Percentiles rank a stretch among this genome's conserved stretches.
phyloP scores from a whole-genome alignment of 2,888 invertebrate species.

The Euclidia mi region DNA sequence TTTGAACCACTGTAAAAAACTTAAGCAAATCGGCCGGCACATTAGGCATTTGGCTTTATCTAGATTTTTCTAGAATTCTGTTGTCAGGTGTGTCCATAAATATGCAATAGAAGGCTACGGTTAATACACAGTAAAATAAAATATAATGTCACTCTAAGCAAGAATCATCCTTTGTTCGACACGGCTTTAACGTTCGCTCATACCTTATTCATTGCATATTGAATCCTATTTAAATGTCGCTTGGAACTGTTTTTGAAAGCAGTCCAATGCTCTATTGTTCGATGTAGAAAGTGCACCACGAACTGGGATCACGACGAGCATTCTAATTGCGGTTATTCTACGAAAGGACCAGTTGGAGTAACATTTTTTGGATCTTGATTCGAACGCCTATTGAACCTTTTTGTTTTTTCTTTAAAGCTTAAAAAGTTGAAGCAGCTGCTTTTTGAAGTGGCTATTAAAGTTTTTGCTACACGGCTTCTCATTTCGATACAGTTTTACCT shows the following conservation, averaged over 20 bases:
- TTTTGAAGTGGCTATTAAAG: no score
- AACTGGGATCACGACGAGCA: slow-evolving; percentile 70
- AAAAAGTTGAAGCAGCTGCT: background rate
- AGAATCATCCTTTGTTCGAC: slow-evolving; percentile 43
- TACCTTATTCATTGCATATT: slow-evolving; percentile 29
- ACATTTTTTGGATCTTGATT: slow-evolving; percentile 32
- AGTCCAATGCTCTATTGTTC: slow-evolving; percentile 64
- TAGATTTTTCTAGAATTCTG: background rate
- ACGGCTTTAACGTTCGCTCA: slow-evolving; percentile 39
- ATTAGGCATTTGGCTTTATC: slow-evolving; percentile 1
- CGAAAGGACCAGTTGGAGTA: slow-evolving; percentile 52
- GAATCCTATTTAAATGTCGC: slow-evolving; percentile 47
- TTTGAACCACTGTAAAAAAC: slow-evolving; percentile 30
- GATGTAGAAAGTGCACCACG: slow-evolving; percentile 77
- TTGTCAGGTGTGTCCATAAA: background rate
- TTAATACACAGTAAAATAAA: slow-evolving; percentile 8
- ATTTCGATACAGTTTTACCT: no score
- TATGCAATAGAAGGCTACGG: slow-evolving; percentile 1
- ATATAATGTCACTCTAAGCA: slow-evolving; percentile 7
- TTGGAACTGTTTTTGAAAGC: slow-evolving; percentile 53
- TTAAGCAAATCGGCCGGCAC: slow-evolving; percentile 18
- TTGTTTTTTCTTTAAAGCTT: slow-evolving; percentile 10
- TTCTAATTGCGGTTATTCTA: slow-evolving; percentile 72
- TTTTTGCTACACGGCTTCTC: no score
- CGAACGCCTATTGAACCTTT: slow-evolving; percentile 20